Evolutionary conservation across 2,797 vertebrate genomes (phyloP).

Genomic region (Atherinosoma microstoma): DNA sequence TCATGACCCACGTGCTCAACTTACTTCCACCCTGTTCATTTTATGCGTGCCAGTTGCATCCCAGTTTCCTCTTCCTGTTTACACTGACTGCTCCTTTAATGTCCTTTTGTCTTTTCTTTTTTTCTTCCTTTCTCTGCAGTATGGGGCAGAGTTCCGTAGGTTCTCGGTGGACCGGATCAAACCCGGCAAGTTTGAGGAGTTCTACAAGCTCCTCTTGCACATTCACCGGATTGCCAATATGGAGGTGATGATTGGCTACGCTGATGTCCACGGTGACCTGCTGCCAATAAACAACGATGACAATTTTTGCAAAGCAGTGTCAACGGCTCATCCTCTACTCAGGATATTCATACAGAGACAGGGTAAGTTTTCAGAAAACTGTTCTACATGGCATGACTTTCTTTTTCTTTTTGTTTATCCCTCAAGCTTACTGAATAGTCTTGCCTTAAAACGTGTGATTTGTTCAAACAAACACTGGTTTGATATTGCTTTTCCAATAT

Average conservation of each 20-base stretch:
- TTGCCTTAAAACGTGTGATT: slow-evolving; percentile 9
- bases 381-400: not conserved
- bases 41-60: slow-evolving; percentile 25
- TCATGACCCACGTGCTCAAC: slow-evolving; percentile 4
- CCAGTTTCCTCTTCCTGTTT: slow-evolving; percentile 53
- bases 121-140: slow-evolving; percentile 78
- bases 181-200: slow-evolving; percentile 97
- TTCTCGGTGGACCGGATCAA: slow-evolving; percentile 94
- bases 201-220: slow-evolving; percentile 95
- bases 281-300: slow-evolving; percentile 98
- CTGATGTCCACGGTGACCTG: slow-evolving; percentile 95
- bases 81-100: slow-evolving; percentile 13
- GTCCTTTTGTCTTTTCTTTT: slow-evolving; percentile 7
- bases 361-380: slow-evolving; percentile 81
- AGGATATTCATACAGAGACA: slow-evolving; percentile 97
- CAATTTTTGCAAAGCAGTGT: slow-evolving; percentile 98
- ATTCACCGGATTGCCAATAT: slow-evolving; percentile 94
- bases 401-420: not conserved
- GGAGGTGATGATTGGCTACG: slow-evolving; percentile 96
- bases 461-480: slow-evolving; percentile 8
- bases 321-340: slow-evolving; percentile 93
- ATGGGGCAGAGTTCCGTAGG: slow-evolving; percentile 96
- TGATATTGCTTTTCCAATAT: slow-evolving; percentile 23
- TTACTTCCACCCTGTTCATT: slow-evolving; percentile 24
- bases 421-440: not conserved